A percentile compares a stretch with the other conserved stretches of the same genome.
Conservation (phyloP, 2,113 vertebrate genomes). For the human (Homo sapiens) region DNA sequence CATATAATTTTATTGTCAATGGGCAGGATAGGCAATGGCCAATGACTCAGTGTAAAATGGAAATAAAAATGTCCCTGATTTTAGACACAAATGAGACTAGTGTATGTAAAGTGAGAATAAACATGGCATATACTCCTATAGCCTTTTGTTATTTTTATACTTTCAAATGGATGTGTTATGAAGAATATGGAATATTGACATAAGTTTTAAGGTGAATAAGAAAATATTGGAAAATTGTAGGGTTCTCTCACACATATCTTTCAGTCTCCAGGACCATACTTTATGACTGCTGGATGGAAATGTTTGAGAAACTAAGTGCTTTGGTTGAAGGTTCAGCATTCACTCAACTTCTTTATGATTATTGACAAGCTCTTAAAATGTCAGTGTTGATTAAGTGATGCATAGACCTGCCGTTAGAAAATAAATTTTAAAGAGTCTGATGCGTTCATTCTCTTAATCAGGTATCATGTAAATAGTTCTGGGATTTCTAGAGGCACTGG, state of each 20-base stretch:
- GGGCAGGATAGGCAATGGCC: not conserved
- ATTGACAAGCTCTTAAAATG: not conserved
- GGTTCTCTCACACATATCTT: not conserved
- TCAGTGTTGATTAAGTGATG: not conserved
- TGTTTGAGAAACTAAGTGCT: not conserved
- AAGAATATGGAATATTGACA: not conserved
- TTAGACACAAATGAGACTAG: not conserved
- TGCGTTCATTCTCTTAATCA: not conserved
- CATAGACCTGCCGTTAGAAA: not conserved
- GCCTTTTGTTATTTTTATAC: not conserved
- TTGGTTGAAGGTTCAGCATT: not conserved
- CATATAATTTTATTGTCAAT: not conserved
- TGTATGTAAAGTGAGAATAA: not conserved
- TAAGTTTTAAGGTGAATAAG: not conserved
- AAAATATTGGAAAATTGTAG: not conserved
- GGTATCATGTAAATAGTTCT: not conserved
- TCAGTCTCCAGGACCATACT: not conserved
- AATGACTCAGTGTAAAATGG: not conserved
- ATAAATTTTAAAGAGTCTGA: not conserved
- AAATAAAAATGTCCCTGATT: not conserved
- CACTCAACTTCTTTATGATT: not conserved
- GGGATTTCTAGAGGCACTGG: not conserved
- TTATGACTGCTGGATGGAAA: not conserved
- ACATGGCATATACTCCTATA: not conserved
- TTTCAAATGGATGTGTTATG: not conserved